A percentile compares a stretch with the other conserved stretches of the same genome.
Conservation (phyloP, 2,888 invertebrate genomes). For the Chironomus tentans region DNA sequence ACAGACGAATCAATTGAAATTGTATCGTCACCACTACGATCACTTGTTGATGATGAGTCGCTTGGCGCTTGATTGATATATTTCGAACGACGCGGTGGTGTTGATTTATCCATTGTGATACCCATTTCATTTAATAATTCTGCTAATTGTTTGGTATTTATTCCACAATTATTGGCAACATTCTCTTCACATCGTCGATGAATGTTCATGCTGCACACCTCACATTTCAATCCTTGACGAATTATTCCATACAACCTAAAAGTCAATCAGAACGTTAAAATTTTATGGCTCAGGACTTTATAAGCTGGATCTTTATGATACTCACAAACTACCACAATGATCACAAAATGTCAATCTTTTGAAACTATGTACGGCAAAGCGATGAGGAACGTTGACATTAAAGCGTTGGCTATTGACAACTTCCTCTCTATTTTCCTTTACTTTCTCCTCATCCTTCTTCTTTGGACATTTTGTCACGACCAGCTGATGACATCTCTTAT, state of each 20-base stretch:
- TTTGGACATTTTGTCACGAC: constrained; percentile 99
- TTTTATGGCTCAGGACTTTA: not conserved
- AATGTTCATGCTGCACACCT: constrained; percentile 94
- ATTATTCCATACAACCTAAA: constrained; percentile 77
- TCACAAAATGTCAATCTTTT: constrained; percentile 99
- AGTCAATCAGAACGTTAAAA: not conserved
- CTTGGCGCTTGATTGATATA: constrained; percentile 35
- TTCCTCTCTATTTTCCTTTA: not conserved
- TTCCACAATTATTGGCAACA: constrained; percentile 98
- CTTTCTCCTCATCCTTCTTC: constrained; percentile 66
- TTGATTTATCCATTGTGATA: constrained; percentile 79
- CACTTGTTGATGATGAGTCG: constrained; percentile 44
- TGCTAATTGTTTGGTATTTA: constrained; percentile 94
- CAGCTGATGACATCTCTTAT: constrained; percentile 94
- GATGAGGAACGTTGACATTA: constrained; percentile 97
- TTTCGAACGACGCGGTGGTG: constrained; percentile 54
- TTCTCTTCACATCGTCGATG: constrained; percentile 99
- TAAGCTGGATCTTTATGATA: not conserved
- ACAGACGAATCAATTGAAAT: not conserved
- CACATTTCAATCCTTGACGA: constrained; percentile 93
- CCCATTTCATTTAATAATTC: constrained; percentile 86
- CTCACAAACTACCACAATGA: constrained; percentile 88
- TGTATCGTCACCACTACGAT: constrained; percentile 36
- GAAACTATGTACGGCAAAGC: constrained; percentile 91
- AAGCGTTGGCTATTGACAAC: constrained; percentile 60